Percentiles rank a stretch among this genome's conserved stretches.
phyloP scores from a whole-genome alignment of 2,113 vertebrate species.

The Boulengeromyrus knoepffleri region DNA sequence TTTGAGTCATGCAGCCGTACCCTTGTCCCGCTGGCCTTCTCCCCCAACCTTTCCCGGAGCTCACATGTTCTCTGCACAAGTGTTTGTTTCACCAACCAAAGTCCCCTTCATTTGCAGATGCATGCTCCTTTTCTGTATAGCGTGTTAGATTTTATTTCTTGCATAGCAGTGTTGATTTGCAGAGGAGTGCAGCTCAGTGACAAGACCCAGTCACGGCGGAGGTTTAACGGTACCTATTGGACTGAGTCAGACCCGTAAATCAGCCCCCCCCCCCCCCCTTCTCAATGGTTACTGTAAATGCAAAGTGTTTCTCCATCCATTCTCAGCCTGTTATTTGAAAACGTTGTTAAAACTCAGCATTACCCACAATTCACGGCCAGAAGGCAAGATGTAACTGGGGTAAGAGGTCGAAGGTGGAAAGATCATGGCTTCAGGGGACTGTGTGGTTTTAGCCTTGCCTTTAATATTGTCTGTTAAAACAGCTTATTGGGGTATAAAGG shows the following conservation, averaged over 20 bases:
- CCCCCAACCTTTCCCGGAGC: neutral
- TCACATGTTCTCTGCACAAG: neutral
- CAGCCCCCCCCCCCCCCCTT: neutral
- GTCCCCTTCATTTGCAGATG: neutral
- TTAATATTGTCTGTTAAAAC: neutral
- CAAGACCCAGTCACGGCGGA: neutral
- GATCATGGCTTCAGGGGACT: neutral
- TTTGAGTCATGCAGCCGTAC: neutral
- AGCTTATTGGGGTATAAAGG: neutral
- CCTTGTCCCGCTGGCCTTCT: neutral
- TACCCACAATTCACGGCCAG: neutral
- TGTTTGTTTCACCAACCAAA: neutral
- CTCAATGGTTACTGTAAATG: neutral
- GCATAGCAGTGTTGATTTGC: neutral
- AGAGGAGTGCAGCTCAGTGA: neutral
- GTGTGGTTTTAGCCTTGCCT: neutral
- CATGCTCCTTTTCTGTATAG: neutral
- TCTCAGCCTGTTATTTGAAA: neutral
- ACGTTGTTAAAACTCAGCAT: neutral
- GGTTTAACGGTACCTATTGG: neutral
- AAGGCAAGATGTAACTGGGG: neutral
- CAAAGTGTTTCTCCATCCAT: neutral
- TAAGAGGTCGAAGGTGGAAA: neutral
- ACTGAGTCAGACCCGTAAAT: neutral
- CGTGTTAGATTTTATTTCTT: neutral